phyloP scores from a whole-genome alignment of 2,113 vertebrate genomes.

The Pachypanchax playfairii region DNA sequence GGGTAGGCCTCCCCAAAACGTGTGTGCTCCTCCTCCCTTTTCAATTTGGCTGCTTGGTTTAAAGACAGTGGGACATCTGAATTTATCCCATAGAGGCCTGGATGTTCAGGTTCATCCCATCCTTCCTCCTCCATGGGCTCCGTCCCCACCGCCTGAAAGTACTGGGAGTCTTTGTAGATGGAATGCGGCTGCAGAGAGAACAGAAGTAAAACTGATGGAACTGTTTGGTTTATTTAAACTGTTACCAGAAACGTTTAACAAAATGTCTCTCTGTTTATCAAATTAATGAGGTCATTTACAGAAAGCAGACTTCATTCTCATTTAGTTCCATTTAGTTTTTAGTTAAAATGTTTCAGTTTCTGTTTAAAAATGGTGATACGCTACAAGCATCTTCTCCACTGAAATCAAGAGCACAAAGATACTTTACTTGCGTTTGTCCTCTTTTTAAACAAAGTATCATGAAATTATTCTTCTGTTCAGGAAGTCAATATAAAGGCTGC shows the following conservation, averaged over 20 bases:
- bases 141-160: conserved; percentile 71
- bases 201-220: neutral
- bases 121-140: conserved; percentile 60
- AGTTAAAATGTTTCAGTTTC: too few relatives aligned
- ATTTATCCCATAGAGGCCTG: conserved; percentile 82
- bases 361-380: too few relatives aligned
- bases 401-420: too few relatives aligned
- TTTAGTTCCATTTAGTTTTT: neutral
- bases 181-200: conserved; percentile 1
- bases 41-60: too few relatives aligned
- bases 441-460: too few relatives aligned
- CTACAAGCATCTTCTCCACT: too few relatives aligned
- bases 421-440: too few relatives aligned
- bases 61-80: conserved; percentile 60
- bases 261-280: too few relatives aligned
- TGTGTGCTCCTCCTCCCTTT: conserved; percentile 38
- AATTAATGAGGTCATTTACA: neutral
- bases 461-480: too few relatives aligned
- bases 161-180: conserved; percentile 78
- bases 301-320: neutral
- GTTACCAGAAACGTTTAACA: neutral
- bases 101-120: too few relatives aligned
- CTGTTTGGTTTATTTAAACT: neutral
- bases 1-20: conserved; percentile 60
- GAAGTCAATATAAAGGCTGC: too few relatives aligned